Evolutionary conservation across 2,888 invertebrate genomes (phyloP).

Genomic region (Antheraea assamensis): DNA sequence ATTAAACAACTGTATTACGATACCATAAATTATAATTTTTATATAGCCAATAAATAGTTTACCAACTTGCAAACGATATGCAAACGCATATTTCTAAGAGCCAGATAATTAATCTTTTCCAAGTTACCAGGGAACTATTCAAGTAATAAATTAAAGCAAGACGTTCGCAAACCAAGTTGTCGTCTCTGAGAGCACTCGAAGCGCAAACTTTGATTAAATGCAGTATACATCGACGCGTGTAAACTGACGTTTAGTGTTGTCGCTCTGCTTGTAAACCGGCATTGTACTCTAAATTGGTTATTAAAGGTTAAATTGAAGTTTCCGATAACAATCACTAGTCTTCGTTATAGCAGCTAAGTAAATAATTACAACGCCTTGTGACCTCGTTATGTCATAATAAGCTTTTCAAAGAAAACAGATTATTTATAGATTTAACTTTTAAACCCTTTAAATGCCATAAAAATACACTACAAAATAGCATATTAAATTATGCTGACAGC

Average conservation of each 20-base stretch:
- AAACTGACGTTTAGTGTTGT: constrained; percentile 55
- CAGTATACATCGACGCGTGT: constrained; percentile 60
- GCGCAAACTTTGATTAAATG: constrained; percentile 74
- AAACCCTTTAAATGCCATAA: background rate
- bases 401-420: background rate
- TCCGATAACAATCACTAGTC: background rate
- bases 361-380: background rate
- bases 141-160: constrained; percentile 54
- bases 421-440: background rate
- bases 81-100: constrained; percentile 19
- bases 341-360: constrained; percentile 8
- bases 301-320: constrained; percentile 22
- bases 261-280: constrained; percentile 38
- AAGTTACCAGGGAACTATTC: constrained; percentile 28
- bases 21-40: too few relatives aligned
- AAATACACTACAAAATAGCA: too few relatives aligned
- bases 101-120: constrained; percentile 22
- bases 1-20: too few relatives aligned
- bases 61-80: background rate
- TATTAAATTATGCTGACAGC: too few relatives aligned
- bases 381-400: background rate
- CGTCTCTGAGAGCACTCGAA: constrained; percentile 57
- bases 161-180: constrained; percentile 49
- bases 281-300: constrained; percentile 71
- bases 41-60: background rate